A percentile compares a stretch with the other conserved stretches of the same genome.
Conservation (phyloP, 1,140 invertebrate genomes). For the Polypedilum vanderplanki region DNA sequence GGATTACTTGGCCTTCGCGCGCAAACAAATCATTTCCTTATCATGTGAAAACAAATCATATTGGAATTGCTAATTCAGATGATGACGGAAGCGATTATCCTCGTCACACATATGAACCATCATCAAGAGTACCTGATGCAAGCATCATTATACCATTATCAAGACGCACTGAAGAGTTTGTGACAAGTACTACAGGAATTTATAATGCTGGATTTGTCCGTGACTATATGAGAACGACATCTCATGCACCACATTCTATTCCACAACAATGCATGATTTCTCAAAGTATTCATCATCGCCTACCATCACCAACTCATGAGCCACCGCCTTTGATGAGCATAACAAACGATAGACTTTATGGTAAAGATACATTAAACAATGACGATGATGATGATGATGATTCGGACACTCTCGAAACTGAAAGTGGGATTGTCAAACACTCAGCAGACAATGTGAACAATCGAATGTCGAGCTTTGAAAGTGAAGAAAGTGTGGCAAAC, state of each 20-base stretch:
- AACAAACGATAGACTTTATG: background rate
- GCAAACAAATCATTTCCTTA: conserved; percentile 83
- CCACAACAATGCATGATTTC: conserved; percentile 26
- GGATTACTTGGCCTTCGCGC: conserved; percentile 68
- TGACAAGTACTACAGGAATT: conserved; percentile 22
- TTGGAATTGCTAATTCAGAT: conserved; percentile 52
- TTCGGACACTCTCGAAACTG: background rate
- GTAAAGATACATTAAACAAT: background rate
- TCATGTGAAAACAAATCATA: conserved; percentile 76
- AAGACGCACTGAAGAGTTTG: conserved; percentile 43
- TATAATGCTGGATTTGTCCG: background rate
- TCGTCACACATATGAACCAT: conserved; percentile 31
- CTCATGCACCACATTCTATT: background rate
- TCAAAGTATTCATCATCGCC: background rate
- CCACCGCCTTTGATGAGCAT: background rate
- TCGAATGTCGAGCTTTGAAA: conserved; percentile 4
- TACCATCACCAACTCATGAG: background rate
- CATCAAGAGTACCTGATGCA: conserved; percentile 40
- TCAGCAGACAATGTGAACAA: background rate
- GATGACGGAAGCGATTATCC: conserved; percentile 59
- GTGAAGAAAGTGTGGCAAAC: background rate
- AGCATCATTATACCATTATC: conserved; percentile 53
- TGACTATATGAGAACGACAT: background rate
- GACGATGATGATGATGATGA: background rate
- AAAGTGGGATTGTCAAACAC: background rate